Evolutionary conservation across 2,888 invertebrate genomes (phyloP).

Genomic region (Pristionchus exspectatus): DNA sequence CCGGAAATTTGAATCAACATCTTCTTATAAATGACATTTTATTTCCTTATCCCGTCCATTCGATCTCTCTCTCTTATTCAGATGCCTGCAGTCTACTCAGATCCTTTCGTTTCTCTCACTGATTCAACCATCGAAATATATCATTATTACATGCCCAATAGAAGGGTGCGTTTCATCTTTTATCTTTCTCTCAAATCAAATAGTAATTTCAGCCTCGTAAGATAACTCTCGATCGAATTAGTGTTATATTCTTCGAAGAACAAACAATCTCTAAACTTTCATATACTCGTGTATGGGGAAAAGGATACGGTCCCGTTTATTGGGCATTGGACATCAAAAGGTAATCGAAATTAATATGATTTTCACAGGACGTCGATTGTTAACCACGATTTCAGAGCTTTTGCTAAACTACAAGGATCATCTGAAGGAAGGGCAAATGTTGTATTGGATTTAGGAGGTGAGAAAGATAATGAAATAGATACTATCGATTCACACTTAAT

Average conservation of each 20-base stretch:
- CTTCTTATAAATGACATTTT: neutral
- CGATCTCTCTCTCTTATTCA: neutral
- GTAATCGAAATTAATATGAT: constrained; percentile 37
- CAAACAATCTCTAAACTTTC: constrained; percentile 63
- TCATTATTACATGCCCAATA: constrained; percentile 67
- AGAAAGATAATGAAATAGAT: constrained; percentile 55
- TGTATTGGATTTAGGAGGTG: constrained; percentile 64
- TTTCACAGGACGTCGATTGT: neutral
- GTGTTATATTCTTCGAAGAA: constrained; percentile 60
- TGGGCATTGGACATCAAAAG: constrained; percentile 71
- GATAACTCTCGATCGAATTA: constrained; percentile 22
- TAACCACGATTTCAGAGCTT: constrained; percentile 57
- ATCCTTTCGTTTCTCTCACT: constrained; percentile 66
- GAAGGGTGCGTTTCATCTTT: constrained; percentile 52
- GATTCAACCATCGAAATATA: constrained; percentile 63
- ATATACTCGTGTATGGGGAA: constrained; percentile 67
- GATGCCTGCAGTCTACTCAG: constrained; percentile 66
- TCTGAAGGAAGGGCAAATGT: constrained; percentile 62
- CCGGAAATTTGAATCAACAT: constrained; percentile 45
- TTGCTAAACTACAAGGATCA: constrained; percentile 57
- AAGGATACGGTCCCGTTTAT: constrained; percentile 62
- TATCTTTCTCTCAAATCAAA: neutral
- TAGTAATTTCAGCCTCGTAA: constrained; percentile 30
- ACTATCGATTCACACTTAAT: neutral
- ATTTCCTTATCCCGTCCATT: neutral